Evolutionary conservation across 1,140 invertebrate species (phyloP), one percentile per base, ranked within the genome.

Genomic region (Doryteuthis pealeii): DNA sequence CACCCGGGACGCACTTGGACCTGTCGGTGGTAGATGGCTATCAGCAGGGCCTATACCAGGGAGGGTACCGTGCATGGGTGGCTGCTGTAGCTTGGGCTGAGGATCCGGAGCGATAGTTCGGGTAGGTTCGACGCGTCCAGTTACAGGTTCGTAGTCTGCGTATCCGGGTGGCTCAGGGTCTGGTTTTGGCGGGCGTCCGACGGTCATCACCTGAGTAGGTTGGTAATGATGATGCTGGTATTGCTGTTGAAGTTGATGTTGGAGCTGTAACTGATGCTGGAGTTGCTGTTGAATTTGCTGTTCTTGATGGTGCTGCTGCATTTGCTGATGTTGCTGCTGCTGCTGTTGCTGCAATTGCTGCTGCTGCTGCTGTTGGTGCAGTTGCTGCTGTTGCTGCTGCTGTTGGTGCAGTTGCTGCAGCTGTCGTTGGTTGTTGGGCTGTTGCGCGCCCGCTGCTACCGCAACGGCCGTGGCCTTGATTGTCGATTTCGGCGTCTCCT

Each of bases 311-410:
- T 18, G 30, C 22, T 49, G 54, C 68, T 71, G 58, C 31, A 73
- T 67, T 66, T 76, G 74, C 69, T 72, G 73, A 14, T 72, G 77
- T n/a, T 72, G 70, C 22, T 71, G 69, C 45, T 74, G 70, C 31
- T 72, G 68, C 18, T 49, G 69, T 43, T 72, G 71, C 14, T 74
- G 75, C 3, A 72, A 49, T 30, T 74, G 68, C 40, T 40, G 26
- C 31, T 74, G 74, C 62, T 72, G 76, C 67, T 71, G 75, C 12
- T 77, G 75, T 33, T 76, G 77, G 32, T 73, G 72, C 70, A 76
- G 73, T 4, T 73, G 74, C 12, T 77, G 76, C 26, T 78, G 75
- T 28, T 78, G 77, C 62, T 76, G 76, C 40, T 72, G 72, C 65
- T 67, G 68, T 1, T 74, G 71, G 6, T 73, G 58, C 30, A 18